Base-by-base conservation (phyloP, 92 coral and sea anemone species). In the Parazoanthus darwini region DNA sequence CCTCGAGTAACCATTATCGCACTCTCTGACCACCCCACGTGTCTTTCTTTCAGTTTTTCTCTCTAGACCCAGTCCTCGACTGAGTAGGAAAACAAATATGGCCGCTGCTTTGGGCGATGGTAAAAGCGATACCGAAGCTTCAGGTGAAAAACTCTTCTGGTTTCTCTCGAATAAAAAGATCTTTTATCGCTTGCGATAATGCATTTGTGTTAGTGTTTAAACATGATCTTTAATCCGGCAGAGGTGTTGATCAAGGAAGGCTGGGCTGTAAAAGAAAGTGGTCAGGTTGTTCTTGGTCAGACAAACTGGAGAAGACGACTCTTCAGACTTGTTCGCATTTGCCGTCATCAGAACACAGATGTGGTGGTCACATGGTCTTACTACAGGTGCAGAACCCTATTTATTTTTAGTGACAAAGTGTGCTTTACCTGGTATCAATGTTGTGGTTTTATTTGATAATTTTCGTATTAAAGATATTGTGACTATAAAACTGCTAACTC, bases 221-320 rank as follows among this genome's bases (percentile, higher is more conserved):
- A 7, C 37, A 33, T 26, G 46, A 0, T 20, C 20, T 26, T 26
- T 48, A 20, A 38, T 10, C 78, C 25, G 26, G 6, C 87, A 87
- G 91, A 90, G 42, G 50, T 87, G 81, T 89, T 94, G 23, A 87
- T 96, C 18, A 96, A 96, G 78, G 99, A 96, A 90, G 99, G 99
- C 36, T 96, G 99, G 99, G 98, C 97, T 82, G 91, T 91, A 0
- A 96, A 96, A 77, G 99, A 96, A 88, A 96, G 99, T 58, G 99
- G 99, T 1, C 95, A 96, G 83, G 95, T 95, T 15, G 91, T 96
- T 29, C 88, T 96, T 10, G 95, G 98, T 59, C 94, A 92, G 77
- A 92, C 96, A 48, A 96, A 96, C 88, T 96, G 99, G 99, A 86
- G 91, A 63, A 90, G 86, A 81, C 92, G 99, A 76, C 94, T 96